Evolutionary conservation across 2,888 invertebrate species (phyloP).

Genomic region (Ophion obscuratus): DNA sequence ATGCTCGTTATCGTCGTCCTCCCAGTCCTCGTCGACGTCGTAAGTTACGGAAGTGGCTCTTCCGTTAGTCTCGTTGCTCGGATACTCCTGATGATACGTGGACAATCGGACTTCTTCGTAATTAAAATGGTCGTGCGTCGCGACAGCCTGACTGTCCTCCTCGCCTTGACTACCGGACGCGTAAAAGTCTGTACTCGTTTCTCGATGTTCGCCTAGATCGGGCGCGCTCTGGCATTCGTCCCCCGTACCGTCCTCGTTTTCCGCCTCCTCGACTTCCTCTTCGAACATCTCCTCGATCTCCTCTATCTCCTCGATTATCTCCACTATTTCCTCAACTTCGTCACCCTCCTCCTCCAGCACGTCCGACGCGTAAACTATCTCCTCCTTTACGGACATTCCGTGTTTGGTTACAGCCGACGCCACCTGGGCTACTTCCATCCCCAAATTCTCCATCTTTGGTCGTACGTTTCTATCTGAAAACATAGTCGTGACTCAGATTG

Average conservation of each 20-base stretch:
- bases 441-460: slow-evolving; percentile 52
- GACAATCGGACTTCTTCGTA: slow-evolving; percentile 10
- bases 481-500: background rate
- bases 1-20: slow-evolving; percentile 79
- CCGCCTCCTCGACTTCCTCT: slow-evolving; percentile 55
- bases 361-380: slow-evolving; percentile 74
- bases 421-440: slow-evolving; percentile 21
- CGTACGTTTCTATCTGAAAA: slow-evolving; percentile 9
- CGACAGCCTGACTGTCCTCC: slow-evolving; percentile 48
- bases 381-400: slow-evolving; percentile 68
- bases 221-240: slow-evolving; percentile 35
- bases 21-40: slow-evolving; percentile 81
- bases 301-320: slow-evolving; percentile 78
- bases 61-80: slow-evolving; percentile 62
- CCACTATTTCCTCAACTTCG: slow-evolving; percentile 80
- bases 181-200: slow-evolving; percentile 31
- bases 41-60: slow-evolving; percentile 74
- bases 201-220: background rate
- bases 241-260: slow-evolving; percentile 46
- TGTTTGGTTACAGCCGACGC: slow-evolving; percentile 40
- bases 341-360: slow-evolving; percentile 70
- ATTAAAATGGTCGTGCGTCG: slow-evolving; percentile 22
- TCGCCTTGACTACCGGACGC: slow-evolving; percentile 52
- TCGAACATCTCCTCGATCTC: slow-evolving; percentile 77
- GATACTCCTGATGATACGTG: slow-evolving; percentile 49